Conservation (phyloP, 2,113 vertebrate species). For the Mixornis gularis region DNA sequence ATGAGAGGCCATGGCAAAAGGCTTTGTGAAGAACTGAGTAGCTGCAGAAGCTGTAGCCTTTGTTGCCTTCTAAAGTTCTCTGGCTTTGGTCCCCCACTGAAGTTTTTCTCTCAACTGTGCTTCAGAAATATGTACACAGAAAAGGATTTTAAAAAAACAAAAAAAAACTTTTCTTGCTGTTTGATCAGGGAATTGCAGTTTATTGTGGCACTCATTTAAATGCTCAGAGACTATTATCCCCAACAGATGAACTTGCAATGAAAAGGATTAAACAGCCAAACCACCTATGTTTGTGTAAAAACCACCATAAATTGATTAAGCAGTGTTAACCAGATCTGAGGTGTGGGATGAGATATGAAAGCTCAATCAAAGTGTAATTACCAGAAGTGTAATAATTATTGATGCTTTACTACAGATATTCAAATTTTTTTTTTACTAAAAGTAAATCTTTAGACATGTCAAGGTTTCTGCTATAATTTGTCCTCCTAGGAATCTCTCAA, state of each 20-base stretch:
- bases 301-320: neutral
- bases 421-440: neutral
- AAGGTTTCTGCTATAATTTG: accelerated
- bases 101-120: neutral
- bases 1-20: neutral
- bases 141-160: neutral
- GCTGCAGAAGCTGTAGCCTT: neutral
- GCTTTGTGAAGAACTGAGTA: neutral
- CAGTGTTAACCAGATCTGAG: neutral
- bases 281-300: neutral
- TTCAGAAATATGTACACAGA: neutral
- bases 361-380: neutral
- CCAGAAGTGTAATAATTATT: neutral
- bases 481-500: neutral
- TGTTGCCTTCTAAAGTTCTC: neutral
- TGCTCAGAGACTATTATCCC: neutral
- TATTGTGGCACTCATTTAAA: neutral
- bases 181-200: neutral
- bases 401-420: neutral
- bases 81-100: neutral
- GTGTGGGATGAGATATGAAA: neutral
- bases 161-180: neutral
- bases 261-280: neutral
- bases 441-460: neutral
- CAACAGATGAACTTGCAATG: neutral